Evolutionary conservation across 2,888 invertebrate genomes (phyloP).

Genomic region (Sphinx pinastri): DNA sequence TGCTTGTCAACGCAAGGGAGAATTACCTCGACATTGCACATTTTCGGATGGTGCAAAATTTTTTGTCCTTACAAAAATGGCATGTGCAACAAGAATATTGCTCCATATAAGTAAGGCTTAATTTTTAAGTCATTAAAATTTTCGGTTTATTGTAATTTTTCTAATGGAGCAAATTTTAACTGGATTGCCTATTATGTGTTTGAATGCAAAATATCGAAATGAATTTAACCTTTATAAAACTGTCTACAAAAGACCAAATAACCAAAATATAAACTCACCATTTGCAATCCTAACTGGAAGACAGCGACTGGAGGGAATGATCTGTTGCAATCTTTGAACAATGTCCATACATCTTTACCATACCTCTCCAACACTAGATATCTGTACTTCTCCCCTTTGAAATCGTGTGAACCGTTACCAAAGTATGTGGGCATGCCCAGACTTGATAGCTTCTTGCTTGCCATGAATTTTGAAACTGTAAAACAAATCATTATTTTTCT

Average conservation of each 20-base stretch:
- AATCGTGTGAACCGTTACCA: constrained; percentile 92
- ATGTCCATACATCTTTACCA: constrained; percentile 92
- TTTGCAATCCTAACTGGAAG: constrained; percentile 92
- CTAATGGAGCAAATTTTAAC: too few species aligned
- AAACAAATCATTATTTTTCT: constrained; percentile 30
- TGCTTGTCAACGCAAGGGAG: too few species aligned
- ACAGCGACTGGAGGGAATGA: constrained; percentile 89
- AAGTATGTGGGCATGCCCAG: constrained; percentile 94
- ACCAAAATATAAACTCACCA: constrained; percentile 79
- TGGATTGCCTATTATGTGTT: too few species aligned
- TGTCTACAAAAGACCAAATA: not conserved
- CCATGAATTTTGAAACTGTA: constrained; percentile 89
- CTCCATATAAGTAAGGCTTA: too few species aligned
- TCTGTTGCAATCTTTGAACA: constrained; percentile 87
- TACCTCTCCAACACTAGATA: constrained; percentile 96
- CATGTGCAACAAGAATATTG: too few species aligned
- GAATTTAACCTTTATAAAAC: not conserved
- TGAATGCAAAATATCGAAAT: too few species aligned
- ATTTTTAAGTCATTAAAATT: too few species aligned
- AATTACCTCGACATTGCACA: too few species aligned
- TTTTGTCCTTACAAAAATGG: too few species aligned
- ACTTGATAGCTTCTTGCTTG: constrained; percentile 85
- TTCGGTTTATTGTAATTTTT: too few species aligned
- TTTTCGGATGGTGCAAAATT: too few species aligned
- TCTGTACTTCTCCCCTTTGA: constrained; percentile 90